Evolutionary conservation across 2,888 invertebrate genomes (phyloP).

Genomic region (Dolichomitus sp.): DNA sequence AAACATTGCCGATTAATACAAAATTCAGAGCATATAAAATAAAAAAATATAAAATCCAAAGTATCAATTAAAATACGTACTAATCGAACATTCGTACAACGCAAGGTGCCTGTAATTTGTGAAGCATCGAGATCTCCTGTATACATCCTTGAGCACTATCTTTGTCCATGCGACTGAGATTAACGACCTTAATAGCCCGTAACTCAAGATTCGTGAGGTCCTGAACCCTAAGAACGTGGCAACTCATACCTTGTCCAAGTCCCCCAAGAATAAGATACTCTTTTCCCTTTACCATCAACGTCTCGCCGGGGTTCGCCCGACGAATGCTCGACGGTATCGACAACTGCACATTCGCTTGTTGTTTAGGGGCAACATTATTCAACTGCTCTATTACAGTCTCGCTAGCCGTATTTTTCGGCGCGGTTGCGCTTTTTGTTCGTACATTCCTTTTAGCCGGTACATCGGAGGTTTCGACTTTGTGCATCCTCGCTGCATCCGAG

Average conservation of each 20-base stretch:
- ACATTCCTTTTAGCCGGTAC: not conserved
- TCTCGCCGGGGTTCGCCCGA: slow-evolving; percentile 81
- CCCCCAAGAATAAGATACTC: slow-evolving; percentile 92
- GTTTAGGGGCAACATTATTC: slow-evolving; percentile 27
- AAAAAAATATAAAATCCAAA: not conserved
- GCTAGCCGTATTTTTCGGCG: slow-evolving; percentile 25
- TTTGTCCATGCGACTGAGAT: slow-evolving; percentile 91
- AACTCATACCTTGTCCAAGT: slow-evolving; percentile 96
- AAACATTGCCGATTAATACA: not conserved
- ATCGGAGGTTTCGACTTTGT: slow-evolving; percentile 9
- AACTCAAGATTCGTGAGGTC: slow-evolving; percentile 89
- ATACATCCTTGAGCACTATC: slow-evolving; percentile 92
- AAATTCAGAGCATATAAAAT: not conserved
- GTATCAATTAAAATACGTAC: slow-evolving; percentile 89
- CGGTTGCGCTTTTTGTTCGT: not conserved
- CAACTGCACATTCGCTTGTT: slow-evolving; percentile 71
- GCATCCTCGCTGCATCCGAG: not conserved
- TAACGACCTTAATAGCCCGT: slow-evolving; percentile 94
- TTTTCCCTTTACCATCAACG: slow-evolving; percentile 90
- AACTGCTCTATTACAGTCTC: slow-evolving; percentile 51
- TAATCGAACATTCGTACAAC: slow-evolving; percentile 95
- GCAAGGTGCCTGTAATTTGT: slow-evolving; percentile 93
- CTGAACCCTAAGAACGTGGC: slow-evolving; percentile 92
- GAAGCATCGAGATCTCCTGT: slow-evolving; percentile 95
- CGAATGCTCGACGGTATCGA: slow-evolving; percentile 70